Percentiles rank a stretch among this genome's conserved stretches.
These are phyloP conservation scores for Sarcophaga subvicina DNA, from an alignment of 2,888 invertebrate species.

Conservation along the genomic window DNA sequence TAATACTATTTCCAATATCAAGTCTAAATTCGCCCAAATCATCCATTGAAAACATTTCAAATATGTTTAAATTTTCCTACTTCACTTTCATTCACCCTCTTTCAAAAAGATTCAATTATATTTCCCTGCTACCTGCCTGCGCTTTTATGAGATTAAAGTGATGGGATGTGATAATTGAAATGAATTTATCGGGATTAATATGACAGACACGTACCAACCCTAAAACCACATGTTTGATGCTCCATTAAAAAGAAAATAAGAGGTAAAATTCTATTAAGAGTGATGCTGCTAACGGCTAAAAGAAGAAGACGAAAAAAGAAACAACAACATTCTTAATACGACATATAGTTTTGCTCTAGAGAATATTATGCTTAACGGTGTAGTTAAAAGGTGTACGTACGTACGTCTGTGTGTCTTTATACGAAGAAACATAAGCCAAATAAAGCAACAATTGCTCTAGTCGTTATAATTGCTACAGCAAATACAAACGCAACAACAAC, in stretches of 20 bases:
- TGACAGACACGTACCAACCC: constrained; percentile 54
- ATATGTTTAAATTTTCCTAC: no score
- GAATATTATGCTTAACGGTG: constrained; percentile 9
- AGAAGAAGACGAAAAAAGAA: neutral
- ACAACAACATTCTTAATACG: neutral
- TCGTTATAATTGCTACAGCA: neutral
- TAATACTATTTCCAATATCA: no score
- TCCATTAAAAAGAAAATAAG: constrained; percentile 4
- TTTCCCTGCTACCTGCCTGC: neutral
- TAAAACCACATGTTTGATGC: constrained; percentile 53
- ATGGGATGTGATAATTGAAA: constrained; percentile 37
- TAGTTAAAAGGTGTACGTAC: neutral
- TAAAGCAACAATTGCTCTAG: constrained; percentile 43
- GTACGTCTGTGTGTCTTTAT: neutral
- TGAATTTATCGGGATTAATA: constrained; percentile 47
- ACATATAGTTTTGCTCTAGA: constrained; percentile 24
- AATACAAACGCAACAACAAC: constrained; percentile 8
- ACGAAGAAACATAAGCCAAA: neutral
- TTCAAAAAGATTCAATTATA: neutral
- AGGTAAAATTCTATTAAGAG: constrained; percentile 33
- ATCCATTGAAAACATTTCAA: no score
- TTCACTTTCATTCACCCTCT: neutral
- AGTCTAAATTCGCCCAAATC: no score
- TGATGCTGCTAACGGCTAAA: neutral
- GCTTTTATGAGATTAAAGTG: neutral